Evolutionary conservation across 2,888 invertebrate genomes (phyloP).

Genomic region (Drosophila mimica): DNA sequence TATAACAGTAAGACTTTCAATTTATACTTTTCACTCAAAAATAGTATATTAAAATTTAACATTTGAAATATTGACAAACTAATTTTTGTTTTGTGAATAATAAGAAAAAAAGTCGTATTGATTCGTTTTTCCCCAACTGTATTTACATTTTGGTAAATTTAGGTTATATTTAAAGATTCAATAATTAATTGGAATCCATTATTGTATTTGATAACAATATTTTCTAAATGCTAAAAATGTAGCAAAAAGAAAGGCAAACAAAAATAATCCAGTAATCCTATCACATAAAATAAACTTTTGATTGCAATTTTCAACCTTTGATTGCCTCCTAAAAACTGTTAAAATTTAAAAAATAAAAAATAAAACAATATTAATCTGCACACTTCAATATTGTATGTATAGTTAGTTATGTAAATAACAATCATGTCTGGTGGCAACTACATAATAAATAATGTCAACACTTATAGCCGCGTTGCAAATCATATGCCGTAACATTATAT

Average conservation of each 20-base stretch:
- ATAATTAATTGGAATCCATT: not conserved
- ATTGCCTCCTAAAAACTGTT: not conserved
- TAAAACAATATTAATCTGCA: conserved; percentile 5
- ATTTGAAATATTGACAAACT: not conserved
- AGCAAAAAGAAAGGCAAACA: not conserved
- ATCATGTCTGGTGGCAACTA: conserved; percentile 30
- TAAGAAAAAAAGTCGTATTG: not conserved
- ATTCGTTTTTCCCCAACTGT: not conserved
- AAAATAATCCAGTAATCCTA: not conserved
- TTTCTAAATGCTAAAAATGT: not conserved
- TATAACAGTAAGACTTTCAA: not conserved
- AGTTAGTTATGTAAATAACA: conserved; percentile 53
- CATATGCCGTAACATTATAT: conserved; percentile 72
- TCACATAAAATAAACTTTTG: not conserved
- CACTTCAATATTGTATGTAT: conserved; percentile 12
- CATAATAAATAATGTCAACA: conserved; percentile 81
- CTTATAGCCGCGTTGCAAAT: conserved; percentile 68
- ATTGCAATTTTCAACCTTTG: not conserved
- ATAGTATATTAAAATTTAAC: not conserved
- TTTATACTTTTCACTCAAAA: too few species aligned
- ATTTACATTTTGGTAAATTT: not conserved
- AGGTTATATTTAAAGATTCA: not conserved
- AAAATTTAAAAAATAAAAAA: not conserved
- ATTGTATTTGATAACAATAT: not conserved
- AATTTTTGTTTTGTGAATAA: not conserved